Base-by-base conservation (phyloP, 2,888 invertebrate genomes). In the Xestia rhomboidea region DNA sequence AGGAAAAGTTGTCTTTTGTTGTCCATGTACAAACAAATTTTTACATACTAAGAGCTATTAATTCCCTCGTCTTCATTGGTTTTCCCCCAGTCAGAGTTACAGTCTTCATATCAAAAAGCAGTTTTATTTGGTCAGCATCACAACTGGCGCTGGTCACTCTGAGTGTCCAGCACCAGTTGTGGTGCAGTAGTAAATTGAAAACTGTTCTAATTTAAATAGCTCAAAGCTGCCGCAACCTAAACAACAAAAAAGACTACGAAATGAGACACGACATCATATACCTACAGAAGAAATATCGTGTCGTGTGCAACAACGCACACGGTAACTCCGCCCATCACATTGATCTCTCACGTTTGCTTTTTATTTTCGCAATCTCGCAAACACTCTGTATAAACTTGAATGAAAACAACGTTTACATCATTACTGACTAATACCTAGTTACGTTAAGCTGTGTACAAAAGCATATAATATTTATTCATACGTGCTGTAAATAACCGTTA, bases 351-450 rank as follows among this genome's bases (percentile, higher is more conserved):
- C 93, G 93, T 86, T 74, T 49, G 62, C 69, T 73, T 86, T 88
- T 92, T 90, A 90, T 93, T 92, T 90, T 88, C 71, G 84, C 87
- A 84, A 77, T 86, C 78, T 86, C 82, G 77, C 87, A 90, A 90
- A 90, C 87, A 89, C 86, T 80, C 77, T 85, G 84, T 86, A 87
- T 89, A 91, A 90, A 92, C 85, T 74, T 95, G 93, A 95, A 95
- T 95, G 94, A 92, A 92, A 93, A 89, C 89, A 88, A 77, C 74
- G 71, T 85, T 87, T 90, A 87, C 88, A 89, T 90, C 84, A 75
- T 79, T 79, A 73, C 73, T 81, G 81, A 72, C 69, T 85, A 83
- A 87, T 74, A 34, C 6, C 5, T 34, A 66, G 57, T 77, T 74
- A 69, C 81, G 64, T 34, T 57, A 51, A 67, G 46, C 30, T 54